These are phyloP conservation scores for Limnephilus lunatus DNA, from an alignment of 2,888 invertebrate species.

Conservation along the genomic window DNA sequence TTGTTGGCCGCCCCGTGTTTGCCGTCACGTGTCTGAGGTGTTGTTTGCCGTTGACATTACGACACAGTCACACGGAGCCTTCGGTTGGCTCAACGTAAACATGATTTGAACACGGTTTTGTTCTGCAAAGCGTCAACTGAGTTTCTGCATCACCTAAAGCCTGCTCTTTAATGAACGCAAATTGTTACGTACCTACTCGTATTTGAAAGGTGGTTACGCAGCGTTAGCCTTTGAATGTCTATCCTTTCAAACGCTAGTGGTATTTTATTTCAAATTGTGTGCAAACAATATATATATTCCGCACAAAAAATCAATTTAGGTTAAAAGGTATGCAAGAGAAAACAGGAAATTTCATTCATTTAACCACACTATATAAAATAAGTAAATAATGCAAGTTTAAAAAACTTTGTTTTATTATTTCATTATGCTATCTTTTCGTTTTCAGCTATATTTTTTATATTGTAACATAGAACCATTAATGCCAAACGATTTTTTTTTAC, in stretches of 20 bases:
- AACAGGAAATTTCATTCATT: background rate
- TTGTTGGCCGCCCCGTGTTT: conserved; percentile 48
- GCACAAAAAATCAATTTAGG: background rate
- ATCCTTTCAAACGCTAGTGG: background rate
- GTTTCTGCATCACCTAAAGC: background rate
- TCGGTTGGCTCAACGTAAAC: conserved; percentile 25
- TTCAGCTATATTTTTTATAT: too few relatives aligned
- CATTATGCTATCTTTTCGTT: too few relatives aligned
- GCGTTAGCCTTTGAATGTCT: background rate
- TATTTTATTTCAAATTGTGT: too few relatives aligned
- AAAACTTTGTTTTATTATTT: too few relatives aligned
- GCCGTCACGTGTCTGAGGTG: conserved; percentile 56
- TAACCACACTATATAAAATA: background rate
- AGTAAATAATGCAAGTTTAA: too few relatives aligned
- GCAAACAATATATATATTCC: too few relatives aligned
- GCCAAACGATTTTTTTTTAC: too few relatives aligned
- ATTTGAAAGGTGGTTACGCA: background rate
- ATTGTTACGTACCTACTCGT: background rate
- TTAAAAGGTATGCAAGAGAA: background rate
- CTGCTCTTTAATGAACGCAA: background rate
- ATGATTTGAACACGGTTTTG: conserved; percentile 36
- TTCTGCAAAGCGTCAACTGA: conserved; percentile 24
- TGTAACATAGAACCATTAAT: too few relatives aligned
- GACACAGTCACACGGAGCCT: conserved; percentile 33
- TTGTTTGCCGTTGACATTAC: conserved; percentile 63